Evolutionary conservation across 2,113 vertebrate species (phyloP), one percentile per base, ranked within the genome.

Genomic region (Choloepus hoffmanni): DNA sequence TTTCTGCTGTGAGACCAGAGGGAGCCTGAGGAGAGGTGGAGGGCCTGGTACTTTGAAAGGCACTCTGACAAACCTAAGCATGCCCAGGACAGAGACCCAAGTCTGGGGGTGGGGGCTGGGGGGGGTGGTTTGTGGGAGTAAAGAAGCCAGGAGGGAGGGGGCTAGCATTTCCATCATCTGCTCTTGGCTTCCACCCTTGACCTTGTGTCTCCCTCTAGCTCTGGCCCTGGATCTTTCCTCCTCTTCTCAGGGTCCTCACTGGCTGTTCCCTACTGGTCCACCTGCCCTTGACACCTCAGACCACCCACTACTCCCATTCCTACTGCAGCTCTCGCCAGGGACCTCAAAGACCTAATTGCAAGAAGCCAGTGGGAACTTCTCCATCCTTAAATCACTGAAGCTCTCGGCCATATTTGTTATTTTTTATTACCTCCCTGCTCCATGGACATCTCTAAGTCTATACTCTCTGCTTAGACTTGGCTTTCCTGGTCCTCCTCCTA

Each of bases 61-160:
- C 85, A 85, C 67, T 74, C 73, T 82, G 77, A 95, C 96, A 96
- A 97, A 97, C 58, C 73, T 50, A 81, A 96, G 97, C 97, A 97
- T 58, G 97, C 89, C 93, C 93, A 95, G 93, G 93, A 86, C 74
- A 96, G 50, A 84, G 65, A 86, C 67, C 68, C 95, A 97, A 96
- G 72, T 93, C 62, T 50, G 26, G 63, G 72, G 67, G 7, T 3
- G 10, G 26, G 30, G 60, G 76, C 13, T 70, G 1, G 8, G 10
- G 14, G 40, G 30, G 15, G 53, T 33, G 58, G 50, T n/a, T 72
- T 55, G 45, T 40, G 48, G 68, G 78, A 97, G 94, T 53, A 92
- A 97, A 92, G 90, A 50, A 92, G 84, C 79, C 74, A 40, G 62
- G 40, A 95, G 60, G 65, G 68, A 85, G 93, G 85, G 58, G 79